Base-by-base conservation (phyloP, 2,888 invertebrate species). In the Aleiodes testaceus region DNA sequence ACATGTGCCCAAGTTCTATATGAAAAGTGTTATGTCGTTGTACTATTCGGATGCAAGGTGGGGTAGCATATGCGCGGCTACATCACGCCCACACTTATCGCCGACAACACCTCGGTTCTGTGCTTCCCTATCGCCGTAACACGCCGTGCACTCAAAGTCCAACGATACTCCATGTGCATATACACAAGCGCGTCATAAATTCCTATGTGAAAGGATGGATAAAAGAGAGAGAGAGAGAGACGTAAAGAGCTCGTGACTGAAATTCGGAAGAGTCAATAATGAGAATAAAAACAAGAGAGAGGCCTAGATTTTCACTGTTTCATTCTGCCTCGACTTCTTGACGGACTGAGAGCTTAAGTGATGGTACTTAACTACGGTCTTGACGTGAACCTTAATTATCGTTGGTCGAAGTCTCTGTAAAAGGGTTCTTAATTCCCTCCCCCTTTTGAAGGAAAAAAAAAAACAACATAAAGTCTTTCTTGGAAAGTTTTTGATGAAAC, bases 1-100 rank as follows among this genome's bases (percentile, higher is more conserved):
- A 47, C 16, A 14, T 12, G 11, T 36, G 4, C 6, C 14, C 3
- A 14, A 5, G 47, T 47, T 47, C n/a, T 16, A 47, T 14, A 12
- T 47, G 14, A 47, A 16, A 9, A 47, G 47, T 47, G 47, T 47
- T 47, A 47, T 47, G 47, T 47, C 47, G 47, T 47, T 47, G 5
- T 16, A 36, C 36, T 36, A 9, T 36, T 14, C 47, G 16, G 16
- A 16, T 47, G 16, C 14, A 12, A 16, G 14, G 16, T 16, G 47
- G 16, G 47, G 14, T 36, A 11, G 36, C 36, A 36, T 36, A 16
- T 47, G 14, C 47, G 47, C 47, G 14, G 9, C 16, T 36, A 7
- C 9, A 36, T 36, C 36, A 36, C 47, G 47, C 47, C 47, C 16
- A 47, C 47, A 12, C 47, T 47, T 47, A 47, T 47, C 47, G 16